These are phyloP conservation scores for Halictus rubicundus DNA, from an alignment of 1,140 invertebrate species.

Conservation along the genomic window DNA sequence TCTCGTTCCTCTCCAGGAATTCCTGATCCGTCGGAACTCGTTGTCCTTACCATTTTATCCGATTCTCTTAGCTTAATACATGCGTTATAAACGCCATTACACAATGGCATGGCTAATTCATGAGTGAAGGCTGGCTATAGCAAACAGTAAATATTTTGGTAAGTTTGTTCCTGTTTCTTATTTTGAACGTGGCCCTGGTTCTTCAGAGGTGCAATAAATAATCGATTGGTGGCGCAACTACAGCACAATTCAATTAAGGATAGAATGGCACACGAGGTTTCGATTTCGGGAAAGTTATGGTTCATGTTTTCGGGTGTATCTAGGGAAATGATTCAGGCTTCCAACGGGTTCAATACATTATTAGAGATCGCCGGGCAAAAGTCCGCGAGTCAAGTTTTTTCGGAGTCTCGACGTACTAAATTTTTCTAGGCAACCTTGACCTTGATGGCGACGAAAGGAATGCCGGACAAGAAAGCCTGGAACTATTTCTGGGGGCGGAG, in stretches of 20 bases:
- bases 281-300: not conserved
- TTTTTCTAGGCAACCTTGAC: slow-evolving; percentile 68
- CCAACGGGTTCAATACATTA: not conserved
- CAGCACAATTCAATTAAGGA: slow-evolving; percentile 23
- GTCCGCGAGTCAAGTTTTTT: slow-evolving; percentile 42
- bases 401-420: slow-evolving; percentile 23
- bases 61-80: not conserved
- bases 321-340: not conserved
- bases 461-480: slow-evolving; percentile 52
- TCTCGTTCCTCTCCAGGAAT: not conserved
- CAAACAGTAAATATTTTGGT: not conserved
- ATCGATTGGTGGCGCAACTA: not conserved
- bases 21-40: not conserved
- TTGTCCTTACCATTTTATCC: slow-evolving; percentile 3
- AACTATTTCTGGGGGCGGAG: slow-evolving; percentile 45
- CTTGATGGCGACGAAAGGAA: slow-evolving; percentile 68
- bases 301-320: not conserved
- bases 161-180: not conserved
- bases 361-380: slow-evolving; percentile 20
- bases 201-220: not conserved
- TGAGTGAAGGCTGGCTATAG: not conserved
- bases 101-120: slow-evolving; percentile 27
- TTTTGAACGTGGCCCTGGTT: not conserved
- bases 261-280: not conserved
- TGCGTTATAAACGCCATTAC: not conserved